Base-by-base conservation (phyloP, 23 tunicate species). In the Styela clava region DNA sequence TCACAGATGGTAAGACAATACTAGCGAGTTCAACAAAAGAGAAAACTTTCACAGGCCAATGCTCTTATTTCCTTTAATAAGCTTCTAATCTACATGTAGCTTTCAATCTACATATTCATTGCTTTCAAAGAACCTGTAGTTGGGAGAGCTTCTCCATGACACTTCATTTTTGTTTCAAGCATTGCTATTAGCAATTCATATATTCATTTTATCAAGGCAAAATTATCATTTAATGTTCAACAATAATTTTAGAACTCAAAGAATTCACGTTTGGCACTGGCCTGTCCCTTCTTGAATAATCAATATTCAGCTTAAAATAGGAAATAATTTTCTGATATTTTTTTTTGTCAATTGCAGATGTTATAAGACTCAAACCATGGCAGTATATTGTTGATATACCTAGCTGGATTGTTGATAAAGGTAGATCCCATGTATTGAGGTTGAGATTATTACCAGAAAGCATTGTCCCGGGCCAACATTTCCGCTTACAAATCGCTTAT, bases 381-480 rank as follows among this genome's bases (percentile, higher is more conserved):
- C 81, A 76, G 65, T 76, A 76, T 52, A 76, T 76, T 52, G 81
- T 76, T 44, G 81, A 76, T 76, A 76, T 76, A 1, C 81, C 81
- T 7, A 76, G 81, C 26, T 76, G 81, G 81, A 76, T 76, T 29
- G 81, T 76, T 28, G 81, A 76, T 29, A 76, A 76, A 52, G 81
- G 81, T 12, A 76, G 81, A 1, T 64, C 81, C 0, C 81, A 76
- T 29, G 81, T 76, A 1, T 52, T 76, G 81, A 52, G 81, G 31
- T 56, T 76, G 1, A 36, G 31, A 44, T 23, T 76, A 28, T 29
- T 76, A 1, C 81, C 81, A 56, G 81, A 76, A 76, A 76, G 81
- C 26, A 56, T 76, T 16, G 65, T 76, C 5, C 65, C 81, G 16
- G 81, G 81, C 12, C 81, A 76, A 29, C 81, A 76, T 35, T 76